Conservation (phyloP, 2,113 vertebrate species). For the Octodon degus region DNA sequence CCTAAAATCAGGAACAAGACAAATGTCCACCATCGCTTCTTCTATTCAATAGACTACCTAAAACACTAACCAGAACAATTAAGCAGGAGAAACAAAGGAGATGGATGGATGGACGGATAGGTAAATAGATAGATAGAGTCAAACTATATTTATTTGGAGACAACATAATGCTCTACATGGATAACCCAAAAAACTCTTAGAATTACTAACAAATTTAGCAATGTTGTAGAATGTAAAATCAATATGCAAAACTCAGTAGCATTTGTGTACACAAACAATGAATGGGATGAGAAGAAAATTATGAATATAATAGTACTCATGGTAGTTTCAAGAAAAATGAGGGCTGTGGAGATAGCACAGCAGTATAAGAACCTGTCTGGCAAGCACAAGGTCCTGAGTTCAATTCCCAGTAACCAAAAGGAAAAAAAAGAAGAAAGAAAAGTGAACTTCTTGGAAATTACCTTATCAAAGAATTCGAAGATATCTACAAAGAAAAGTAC, state of each 20-base stretch:
- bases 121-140: too few relatives aligned
- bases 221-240: neutral
- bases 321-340: neutral
- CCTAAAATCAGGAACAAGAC: neutral
- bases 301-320: neutral
- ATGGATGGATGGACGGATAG: too few relatives aligned
- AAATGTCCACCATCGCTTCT: neutral
- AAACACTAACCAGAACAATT: neutral
- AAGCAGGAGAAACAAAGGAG: neutral
- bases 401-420: too few relatives aligned
- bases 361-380: too few relatives aligned
- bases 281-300: neutral
- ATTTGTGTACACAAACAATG: neutral
- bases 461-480: neutral
- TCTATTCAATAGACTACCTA: neutral
- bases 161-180: too few relatives aligned
- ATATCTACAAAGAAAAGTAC: neutral
- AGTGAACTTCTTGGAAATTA: neutral
- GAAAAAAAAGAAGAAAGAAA: too few relatives aligned
- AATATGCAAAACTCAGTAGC: neutral
- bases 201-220: neutral
- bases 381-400: too few relatives aligned
- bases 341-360: too few relatives aligned
- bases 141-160: too few relatives aligned
- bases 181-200: too few relatives aligned